Evolutionary conservation across 2,888 invertebrate species (phyloP).

Genomic region (Nineta flava): DNA sequence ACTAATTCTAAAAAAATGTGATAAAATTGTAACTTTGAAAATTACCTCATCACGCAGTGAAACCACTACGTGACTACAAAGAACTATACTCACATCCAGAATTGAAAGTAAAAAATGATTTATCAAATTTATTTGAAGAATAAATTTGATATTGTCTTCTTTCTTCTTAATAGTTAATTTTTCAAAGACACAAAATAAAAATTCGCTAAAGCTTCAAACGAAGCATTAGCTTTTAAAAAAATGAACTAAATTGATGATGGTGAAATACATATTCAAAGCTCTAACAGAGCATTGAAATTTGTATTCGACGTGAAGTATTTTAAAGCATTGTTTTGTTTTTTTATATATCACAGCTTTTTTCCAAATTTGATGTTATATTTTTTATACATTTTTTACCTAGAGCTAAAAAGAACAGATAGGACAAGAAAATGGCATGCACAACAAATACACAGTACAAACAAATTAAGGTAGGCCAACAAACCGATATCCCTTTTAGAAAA

Average conservation of each 20-base stretch:
- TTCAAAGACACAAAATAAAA: neutral
- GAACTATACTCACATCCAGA: neutral
- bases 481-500: slow-evolving; percentile 2
- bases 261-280: neutral
- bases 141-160: neutral
- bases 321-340: too few species aligned
- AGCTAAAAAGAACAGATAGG: slow-evolving; percentile 2
- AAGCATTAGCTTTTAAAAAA: neutral
- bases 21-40: too few species aligned
- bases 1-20: too few species aligned
- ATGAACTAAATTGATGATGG: too few species aligned
- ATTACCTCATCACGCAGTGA: too few species aligned
- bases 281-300: neutral
- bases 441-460: slow-evolving; percentile 4
- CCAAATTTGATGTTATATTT: neutral
- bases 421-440: slow-evolving; percentile 4
- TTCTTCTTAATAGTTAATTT: neutral
- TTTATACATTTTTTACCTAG: slow-evolving; percentile 2
- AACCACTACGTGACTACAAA: neutral
- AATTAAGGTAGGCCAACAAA: slow-evolving; percentile 4
- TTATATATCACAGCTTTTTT: neutral
- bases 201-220: neutral
- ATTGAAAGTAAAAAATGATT: neutral
- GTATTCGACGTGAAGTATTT: too few species aligned
- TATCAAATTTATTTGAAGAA: neutral